Conservation (phyloP, 2,888 invertebrate genomes). For the Drosophila macrospina region DNA sequence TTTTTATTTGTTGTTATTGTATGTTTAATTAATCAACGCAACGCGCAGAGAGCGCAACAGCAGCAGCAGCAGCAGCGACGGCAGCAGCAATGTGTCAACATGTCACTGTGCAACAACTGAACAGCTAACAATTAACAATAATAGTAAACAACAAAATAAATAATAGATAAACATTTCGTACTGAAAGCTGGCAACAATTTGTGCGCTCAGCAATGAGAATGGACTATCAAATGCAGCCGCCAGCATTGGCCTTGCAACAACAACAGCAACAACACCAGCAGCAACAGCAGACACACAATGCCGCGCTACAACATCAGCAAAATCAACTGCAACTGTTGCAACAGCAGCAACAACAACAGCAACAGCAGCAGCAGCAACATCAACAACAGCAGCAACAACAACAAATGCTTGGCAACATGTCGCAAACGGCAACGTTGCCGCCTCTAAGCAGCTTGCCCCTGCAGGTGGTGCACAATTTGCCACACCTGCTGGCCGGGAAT, state of each 20-base stretch:
- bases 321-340: conserved; percentile 81
- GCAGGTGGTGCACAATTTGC: conserved; percentile 85
- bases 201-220: conserved; percentile 82
- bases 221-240: conserved; percentile 86
- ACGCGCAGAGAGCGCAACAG: conserved; percentile 7
- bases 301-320: conserved; percentile 73
- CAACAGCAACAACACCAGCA: conserved; percentile 74
- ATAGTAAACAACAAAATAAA: background rate
- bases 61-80: conserved; percentile 18
- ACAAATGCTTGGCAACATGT: conserved; percentile 82
- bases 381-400: conserved; percentile 78
- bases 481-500: conserved; percentile 79
- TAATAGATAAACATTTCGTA: conserved; percentile 13
- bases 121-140: conserved; percentile 25
- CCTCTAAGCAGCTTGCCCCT: conserved; percentile 83
- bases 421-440: conserved; percentile 80
- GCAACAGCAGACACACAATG: conserved; percentile 71
- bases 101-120: conserved; percentile 1
- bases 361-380: conserved; percentile 78
- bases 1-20: background rate
- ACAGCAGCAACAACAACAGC: conserved; percentile 74
- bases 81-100: conserved; percentile 23
- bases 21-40: conserved; percentile 20
- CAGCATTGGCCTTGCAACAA: conserved; percentile 82
- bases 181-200: conserved; percentile 29